Evolutionary conservation across 2,113 vertebrate genomes (phyloP), one percentile per base, ranked within the genome.

Genomic region (Elaphurus davidianus): DNA sequence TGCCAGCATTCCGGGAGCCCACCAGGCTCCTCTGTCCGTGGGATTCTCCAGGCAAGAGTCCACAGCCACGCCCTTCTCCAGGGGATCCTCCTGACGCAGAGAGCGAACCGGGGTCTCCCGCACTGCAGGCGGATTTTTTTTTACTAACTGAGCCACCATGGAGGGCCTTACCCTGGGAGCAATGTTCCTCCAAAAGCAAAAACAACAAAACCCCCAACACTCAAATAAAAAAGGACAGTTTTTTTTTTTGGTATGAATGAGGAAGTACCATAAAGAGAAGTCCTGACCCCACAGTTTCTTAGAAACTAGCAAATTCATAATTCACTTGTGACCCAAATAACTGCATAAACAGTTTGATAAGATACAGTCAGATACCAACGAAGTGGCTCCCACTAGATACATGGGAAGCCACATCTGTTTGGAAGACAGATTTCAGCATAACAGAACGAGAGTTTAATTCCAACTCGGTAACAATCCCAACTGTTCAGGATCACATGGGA

Each of bases 401-500:
- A 7, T 2, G 16, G 36, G 67, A 74, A 6, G 19, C 36, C n/a
- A 13, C 1, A 54, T 59, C 40, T 86, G 36, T 86, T 79, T 97
- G 71, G 85, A 93, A 85, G 90, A 57, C 5, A 84, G 27, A 57
- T 74, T 87, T 94, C 59, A 15, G 6, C 45, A 33, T 12, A 25
- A 93, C 97, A 98, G 10, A 97, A 79, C 36, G 9, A 78, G 82
- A 64, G 43, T 93, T 98, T 91, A 93, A 97, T 87, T 98, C 36
- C 2, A 3, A 79, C 95, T 97, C 98, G 86, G 97, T 96, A 95
- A 97, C 88, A 97, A 86, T 33, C 97, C 52, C 96, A 76, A 55
- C 91, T 60, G 87, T 89, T 96, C 85, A 94, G 93, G 85, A 82
- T 91, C 92, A 86, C 97, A 94, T 82, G 97, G 95, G 98, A 98